Evolutionary conservation across 2,797 vertebrate species (phyloP).

Genomic region (Schizopygopsis pylzovi): DNA sequence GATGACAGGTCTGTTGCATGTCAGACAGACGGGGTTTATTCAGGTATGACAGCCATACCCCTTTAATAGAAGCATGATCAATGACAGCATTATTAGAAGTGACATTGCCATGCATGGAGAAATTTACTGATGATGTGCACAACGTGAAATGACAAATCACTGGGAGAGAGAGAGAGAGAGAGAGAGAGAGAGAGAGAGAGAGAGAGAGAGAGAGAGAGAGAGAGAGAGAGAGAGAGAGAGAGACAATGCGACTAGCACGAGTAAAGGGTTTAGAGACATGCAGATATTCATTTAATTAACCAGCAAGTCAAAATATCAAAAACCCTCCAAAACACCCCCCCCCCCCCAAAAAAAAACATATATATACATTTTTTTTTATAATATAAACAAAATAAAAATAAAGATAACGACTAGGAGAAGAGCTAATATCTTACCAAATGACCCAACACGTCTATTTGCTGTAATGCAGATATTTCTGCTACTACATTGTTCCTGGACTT

Average conservation of each 20-base stretch:
- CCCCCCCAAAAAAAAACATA: no score
- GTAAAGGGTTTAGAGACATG: slow-evolving; percentile 4
- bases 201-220: not conserved
- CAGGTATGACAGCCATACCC: slow-evolving; percentile 22
- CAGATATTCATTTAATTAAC: not conserved
- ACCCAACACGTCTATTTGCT: not conserved
- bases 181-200: not conserved
- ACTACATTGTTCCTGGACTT: not conserved
- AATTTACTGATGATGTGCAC: not conserved
- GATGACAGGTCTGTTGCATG: slow-evolving; percentile 36
- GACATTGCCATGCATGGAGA: slow-evolving; percentile 19
- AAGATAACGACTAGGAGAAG: not conserved
- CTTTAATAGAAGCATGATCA: slow-evolving; percentile 26
- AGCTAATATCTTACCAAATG: not conserved
- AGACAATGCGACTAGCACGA: not conserved
- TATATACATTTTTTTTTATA: no score
- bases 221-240: no score
- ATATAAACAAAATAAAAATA: not conserved
- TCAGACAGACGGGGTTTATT: slow-evolving; percentile 9
- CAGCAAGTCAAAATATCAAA: not conserved
- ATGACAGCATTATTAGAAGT: slow-evolving; percentile 32
- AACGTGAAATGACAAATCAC: not conserved
- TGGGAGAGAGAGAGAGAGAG: not conserved
- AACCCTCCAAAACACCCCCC: no score
- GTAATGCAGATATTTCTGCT: not conserved